phyloP scores from a whole-genome alignment of 2,797 vertebrate genomes.

The Anas flavirostris region DNA sequence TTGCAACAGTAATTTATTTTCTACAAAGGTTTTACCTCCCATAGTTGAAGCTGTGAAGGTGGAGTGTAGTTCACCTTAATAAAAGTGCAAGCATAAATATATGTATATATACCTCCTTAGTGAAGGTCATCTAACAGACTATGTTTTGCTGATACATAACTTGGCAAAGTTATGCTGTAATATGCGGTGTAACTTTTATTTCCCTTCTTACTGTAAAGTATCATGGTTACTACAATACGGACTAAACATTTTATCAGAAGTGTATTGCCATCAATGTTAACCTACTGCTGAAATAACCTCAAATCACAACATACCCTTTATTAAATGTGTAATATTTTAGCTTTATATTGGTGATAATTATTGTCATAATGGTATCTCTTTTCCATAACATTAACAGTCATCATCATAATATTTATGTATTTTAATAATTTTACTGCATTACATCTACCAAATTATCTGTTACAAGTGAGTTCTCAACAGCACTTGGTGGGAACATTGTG shows the following conservation, averaged over 20 bases:
- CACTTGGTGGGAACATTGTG: neutral
- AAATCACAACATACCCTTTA: neutral
- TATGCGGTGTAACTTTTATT: neutral
- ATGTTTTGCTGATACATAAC: neutral
- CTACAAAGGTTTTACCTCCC: neutral
- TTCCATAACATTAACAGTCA: neutral
- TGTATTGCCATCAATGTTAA: neutral
- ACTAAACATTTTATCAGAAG: neutral
- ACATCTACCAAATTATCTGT: neutral
- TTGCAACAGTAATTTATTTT: constrained; percentile 63
- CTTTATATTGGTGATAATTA: neutral
- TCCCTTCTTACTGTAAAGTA: neutral
- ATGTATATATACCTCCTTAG: neutral
- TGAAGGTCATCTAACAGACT: neutral
- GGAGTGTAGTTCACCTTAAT: constrained; percentile 18
- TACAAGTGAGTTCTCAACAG: neutral
- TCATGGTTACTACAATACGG: neutral
- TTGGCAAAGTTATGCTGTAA: neutral
- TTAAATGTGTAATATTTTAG: neutral
- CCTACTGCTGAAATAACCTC: neutral
- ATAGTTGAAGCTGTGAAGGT: constrained; percentile 20
- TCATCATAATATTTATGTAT: neutral
- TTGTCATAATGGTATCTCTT: neutral
- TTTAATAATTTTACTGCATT: neutral
- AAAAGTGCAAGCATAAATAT: neutral